A percentile compares a stretch with the other conserved stretches of the same genome.
phyloP scores from a whole-genome alignment of 2,888 invertebrate genomes.

The Cloeon dipterum region DNA sequence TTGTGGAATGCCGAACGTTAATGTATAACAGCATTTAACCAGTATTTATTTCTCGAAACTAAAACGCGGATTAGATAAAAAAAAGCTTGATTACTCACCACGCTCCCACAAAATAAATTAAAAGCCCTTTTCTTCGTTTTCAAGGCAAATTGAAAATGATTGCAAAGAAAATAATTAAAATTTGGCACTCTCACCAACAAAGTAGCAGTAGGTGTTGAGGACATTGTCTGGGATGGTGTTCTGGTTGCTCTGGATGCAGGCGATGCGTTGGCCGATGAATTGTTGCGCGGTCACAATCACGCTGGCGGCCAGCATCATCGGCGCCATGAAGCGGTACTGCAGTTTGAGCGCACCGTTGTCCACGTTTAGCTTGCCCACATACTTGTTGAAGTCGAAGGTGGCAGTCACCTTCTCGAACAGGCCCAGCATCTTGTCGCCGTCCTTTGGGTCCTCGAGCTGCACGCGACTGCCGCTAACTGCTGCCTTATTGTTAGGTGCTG shows the following conservation, averaged over 20 bases:
- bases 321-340: slow-evolving; percentile 7
- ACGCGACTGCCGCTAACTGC: background rate
- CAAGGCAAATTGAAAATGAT: too few species aligned
- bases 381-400: background rate
- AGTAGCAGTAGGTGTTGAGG: slow-evolving; percentile 12
- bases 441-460: too few species aligned
- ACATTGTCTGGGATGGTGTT: slow-evolving; percentile 9
- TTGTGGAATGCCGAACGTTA: too few species aligned
- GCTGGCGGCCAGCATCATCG: slow-evolving; percentile 17
- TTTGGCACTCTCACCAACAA: slow-evolving; percentile 1
- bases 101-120: too few species aligned
- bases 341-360: background rate
- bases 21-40: too few species aligned
- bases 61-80: too few species aligned
- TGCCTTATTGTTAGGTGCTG: too few species aligned
- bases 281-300: slow-evolving; percentile 16
- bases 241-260: slow-evolving; percentile 8
- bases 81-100: too few species aligned
- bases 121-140: too few species aligned
- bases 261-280: slow-evolving; percentile 8
- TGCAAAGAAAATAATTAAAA: too few species aligned
- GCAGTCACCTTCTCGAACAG: background rate
- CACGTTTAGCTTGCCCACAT: background rate
- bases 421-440: background rate
- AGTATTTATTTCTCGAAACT: too few species aligned